These are phyloP conservation scores for Hyperopisus bebe DNA, from an alignment of 2,113 vertebrate genomes.

Conservation along the genomic window DNA sequence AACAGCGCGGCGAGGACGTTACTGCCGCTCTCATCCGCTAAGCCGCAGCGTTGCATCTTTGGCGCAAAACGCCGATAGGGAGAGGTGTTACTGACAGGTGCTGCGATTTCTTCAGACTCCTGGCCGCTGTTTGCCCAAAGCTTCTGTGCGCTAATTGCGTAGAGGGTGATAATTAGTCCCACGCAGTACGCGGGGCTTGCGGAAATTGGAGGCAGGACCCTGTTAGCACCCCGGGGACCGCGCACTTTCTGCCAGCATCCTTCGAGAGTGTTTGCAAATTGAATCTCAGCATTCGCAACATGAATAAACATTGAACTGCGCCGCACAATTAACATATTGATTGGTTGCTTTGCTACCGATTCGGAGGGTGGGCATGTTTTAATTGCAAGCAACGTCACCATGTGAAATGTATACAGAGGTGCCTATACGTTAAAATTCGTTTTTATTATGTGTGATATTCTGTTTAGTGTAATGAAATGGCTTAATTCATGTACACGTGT, in stretches of 20 bases:
- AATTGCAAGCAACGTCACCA: neutral
- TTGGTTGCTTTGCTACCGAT: constrained; percentile 30
- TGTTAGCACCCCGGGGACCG: constrained; percentile 21
- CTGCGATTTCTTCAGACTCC: neutral
- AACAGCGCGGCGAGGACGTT: neutral
- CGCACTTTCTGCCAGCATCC: constrained; percentile 19
- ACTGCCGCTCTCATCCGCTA: neutral
- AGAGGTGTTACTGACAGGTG: neutral
- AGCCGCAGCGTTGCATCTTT: neutral
- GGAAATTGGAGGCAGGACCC: constrained; percentile 21
- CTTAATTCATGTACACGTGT: neutral
- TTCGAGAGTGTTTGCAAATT: constrained; percentile 51
- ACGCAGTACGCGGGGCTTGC: constrained; percentile 27
- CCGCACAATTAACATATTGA: constrained; percentile 45
- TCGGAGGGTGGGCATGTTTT: neutral
- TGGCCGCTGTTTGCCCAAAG: constrained; percentile 35
- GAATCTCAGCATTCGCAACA: constrained; percentile 50
- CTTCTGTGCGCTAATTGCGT: constrained; percentile 41
- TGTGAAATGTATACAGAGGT: neutral
- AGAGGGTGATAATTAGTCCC: constrained; percentile 32
- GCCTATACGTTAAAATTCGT: neutral
- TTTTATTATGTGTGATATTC: neutral
- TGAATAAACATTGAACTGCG: constrained; percentile 52
- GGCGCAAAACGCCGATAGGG: neutral
- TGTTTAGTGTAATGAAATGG: neutral